These are phyloP conservation scores for Apis cerana DNA, from an alignment of 1,140 invertebrate genomes.

Conservation along the genomic window DNA sequence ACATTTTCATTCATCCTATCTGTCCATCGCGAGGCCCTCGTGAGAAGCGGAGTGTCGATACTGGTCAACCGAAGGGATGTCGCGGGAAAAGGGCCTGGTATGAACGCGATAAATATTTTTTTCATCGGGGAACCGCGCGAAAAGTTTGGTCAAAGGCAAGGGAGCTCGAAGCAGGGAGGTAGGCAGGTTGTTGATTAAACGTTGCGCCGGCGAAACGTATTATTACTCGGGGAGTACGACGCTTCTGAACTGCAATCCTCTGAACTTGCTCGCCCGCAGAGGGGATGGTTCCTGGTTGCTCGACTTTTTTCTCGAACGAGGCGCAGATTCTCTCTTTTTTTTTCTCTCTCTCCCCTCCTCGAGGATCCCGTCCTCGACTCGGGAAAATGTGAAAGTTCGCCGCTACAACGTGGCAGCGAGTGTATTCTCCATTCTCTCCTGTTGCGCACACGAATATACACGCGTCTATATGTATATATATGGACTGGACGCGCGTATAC, in stretches of 20 bases:
- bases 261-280: constrained; percentile 43
- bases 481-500: too few relatives aligned
- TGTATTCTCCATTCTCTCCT: constrained; percentile 31
- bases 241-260: constrained; percentile 33
- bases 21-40: not conserved
- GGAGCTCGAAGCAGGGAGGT: too few relatives aligned
- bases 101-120: constrained; percentile 43
- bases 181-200: constrained; percentile 48
- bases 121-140: constrained; percentile 13
- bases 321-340: constrained; percentile 13
- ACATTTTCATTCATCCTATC: not conserved
- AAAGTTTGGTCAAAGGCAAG: constrained; percentile 34
- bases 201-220: constrained; percentile 45
- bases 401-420: constrained; percentile 23
- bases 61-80: not conserved
- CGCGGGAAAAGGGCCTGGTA: not conserved
- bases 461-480: not conserved
- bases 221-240: constrained; percentile 46
- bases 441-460: constrained; percentile 33
- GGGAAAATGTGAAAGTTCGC: constrained; percentile 52
- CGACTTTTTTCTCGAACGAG: constrained; percentile 39
- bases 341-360: too few relatives aligned
- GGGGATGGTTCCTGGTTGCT: not conserved
- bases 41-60: not conserved
- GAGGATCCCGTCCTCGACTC: too few relatives aligned